Conservation (phyloP, 2,113 vertebrate genomes). For the Paradoxurus hermaphroditus region DNA sequence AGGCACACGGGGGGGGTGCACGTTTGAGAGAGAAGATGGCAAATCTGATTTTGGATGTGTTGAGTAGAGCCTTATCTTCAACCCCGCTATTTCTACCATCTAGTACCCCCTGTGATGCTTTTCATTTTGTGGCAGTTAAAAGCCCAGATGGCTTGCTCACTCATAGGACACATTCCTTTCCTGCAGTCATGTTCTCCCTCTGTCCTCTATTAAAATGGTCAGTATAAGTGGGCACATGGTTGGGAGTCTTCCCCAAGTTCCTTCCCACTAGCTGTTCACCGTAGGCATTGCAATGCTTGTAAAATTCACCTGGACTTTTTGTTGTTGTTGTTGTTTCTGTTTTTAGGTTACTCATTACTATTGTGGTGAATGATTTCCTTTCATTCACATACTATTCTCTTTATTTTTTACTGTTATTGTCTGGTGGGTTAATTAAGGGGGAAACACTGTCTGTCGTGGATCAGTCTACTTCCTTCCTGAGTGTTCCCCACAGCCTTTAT, state of each 20-base stretch:
- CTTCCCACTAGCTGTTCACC: not conserved
- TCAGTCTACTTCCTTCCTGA: not conserved
- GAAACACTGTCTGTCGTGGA: not conserved
- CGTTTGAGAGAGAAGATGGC: not conserved
- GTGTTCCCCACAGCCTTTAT: not conserved
- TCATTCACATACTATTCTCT: not conserved
- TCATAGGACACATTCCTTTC: not conserved
- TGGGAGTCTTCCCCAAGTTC: not conserved
- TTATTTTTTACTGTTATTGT: not conserved
- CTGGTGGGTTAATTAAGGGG: not conserved
- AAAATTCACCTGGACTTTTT: not conserved
- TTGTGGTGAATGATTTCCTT: not conserved
- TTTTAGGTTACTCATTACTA: not conserved
- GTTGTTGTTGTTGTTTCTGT: not conserved
- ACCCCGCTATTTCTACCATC: not conserved
- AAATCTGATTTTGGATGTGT: not conserved
- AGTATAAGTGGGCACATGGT: not conserved
- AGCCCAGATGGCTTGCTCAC: not conserved
- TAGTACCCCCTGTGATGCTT: not conserved
- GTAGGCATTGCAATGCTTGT: not conserved
- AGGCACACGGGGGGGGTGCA: not conserved
- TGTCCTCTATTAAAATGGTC: not conserved
- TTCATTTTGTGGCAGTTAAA: not conserved
- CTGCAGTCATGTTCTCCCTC: not conserved
- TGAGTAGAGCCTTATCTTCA: not conserved